Evolutionary conservation across 23 tunicate genomes (phyloP), one percentile per base, ranked within the genome.

Genomic region (Halocynthia aurantium): DNA sequence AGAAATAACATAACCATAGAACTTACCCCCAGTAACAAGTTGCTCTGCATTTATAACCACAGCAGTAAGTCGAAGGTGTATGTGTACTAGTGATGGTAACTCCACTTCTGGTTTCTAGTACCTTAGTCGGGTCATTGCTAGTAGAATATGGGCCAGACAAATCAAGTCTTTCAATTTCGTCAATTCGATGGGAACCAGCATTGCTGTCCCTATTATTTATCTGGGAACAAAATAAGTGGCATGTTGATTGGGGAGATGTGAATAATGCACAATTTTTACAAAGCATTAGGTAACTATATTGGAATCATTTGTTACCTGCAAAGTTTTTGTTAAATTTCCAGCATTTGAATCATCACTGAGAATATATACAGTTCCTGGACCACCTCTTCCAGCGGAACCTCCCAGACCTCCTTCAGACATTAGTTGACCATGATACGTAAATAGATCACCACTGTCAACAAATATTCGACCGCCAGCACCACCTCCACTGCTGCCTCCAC

Each of bases 391-490:
- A 7, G 80, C 50, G 8, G 55, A 53, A 31, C 77, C 77, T 22
- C 80, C 80, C 8, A 40, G 17, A 57, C 80, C 80, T 8, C 80
- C 80, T 7, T 11, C 21, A 7, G 50, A 11, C 6, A 22, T 10
- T 12, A 22, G 40, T 17, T 17, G 15, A 15, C 80, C 80, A 58
- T 76, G 80, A 68, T 58, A 76, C 49, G 80, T 76, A 53, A 58
- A 57, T 5, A 76, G 67, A 7, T 56, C 60, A 11, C 53, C 62
- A 53, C 67, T 76, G 80, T 76, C 80, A 20, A 76, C 50, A 15
- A 76, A 76, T 10, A 76, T 76, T 7, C 80, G 80, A 76, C 80
- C 80, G 12, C 80, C 80, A 17, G 68, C 80, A 10, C 80, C 80
- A 15, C 80, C 80, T 58, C 80, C 80, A 54, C 80, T 68, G 22